Base-by-base conservation (phyloP, 2,113 vertebrate genomes). In the Madoqua kirkii region DNA sequence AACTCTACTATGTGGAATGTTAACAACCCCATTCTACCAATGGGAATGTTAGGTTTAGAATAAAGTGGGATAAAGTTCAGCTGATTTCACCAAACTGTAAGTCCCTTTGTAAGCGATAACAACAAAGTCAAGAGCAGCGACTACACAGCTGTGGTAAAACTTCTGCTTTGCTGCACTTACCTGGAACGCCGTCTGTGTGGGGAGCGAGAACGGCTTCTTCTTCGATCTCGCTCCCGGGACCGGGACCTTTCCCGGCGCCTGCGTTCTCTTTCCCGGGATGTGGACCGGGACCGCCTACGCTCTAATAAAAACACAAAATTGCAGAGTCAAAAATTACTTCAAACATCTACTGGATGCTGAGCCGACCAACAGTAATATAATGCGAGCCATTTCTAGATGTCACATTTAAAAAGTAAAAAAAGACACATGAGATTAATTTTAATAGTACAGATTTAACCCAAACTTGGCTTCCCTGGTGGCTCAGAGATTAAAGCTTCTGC, bases 131-230 rank as follows among this genome's bases (percentile, higher is more conserved):
- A 45, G 40, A 40, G n/a, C 16, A 89, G 23, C 0, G 31, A 45
- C 3, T 13, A 25, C 7, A 3, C 1, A 10, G 43, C n/a, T 87
- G 92, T 12, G 17, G 52, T 23, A 45, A 86, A 89, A n/a, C n/a
- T n/a, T n/a, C 43, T 40, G 43, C 5, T 79, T 57, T 78, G 83
- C 88, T 92, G 60, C 48, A 87, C 98, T 99, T 91, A 99, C 99
- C 99, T 99, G 93, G 99, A 99, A 1, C 99, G 99, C 12, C 99
- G 98, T 94, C 99, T 98, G 98, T 99, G 99, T 0, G 99, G 99
- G 31, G 99, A 99, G 3, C 99, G 99, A 0, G 99, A 99, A 2
- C 99, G 99, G 88, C 99, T 99, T 92, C 99, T 98, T 48, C 99
- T 98, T 3, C 99, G 98, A 12, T 99, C 99, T 95, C 99, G 98